phyloP scores from a whole-genome alignment of 2,797 vertebrate genomes.

The Intellagama lesueurii region DNA sequence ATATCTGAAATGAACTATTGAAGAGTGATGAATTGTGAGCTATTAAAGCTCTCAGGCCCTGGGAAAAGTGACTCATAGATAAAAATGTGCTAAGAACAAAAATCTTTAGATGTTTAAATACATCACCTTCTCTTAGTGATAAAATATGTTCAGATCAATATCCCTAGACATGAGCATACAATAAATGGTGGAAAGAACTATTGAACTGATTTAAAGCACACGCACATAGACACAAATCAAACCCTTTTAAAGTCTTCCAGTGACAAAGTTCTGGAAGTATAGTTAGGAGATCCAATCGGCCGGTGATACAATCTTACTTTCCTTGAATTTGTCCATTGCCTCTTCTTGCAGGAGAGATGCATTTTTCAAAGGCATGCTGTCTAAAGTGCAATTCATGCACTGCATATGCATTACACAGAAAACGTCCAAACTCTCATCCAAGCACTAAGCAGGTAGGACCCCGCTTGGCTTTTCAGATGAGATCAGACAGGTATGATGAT shows the following conservation, averaged over 20 bases:
- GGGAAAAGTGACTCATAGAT: constrained; percentile 50
- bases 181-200: constrained; percentile 60
- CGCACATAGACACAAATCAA: constrained; percentile 56
- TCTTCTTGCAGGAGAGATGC: constrained; percentile 5
- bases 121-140: constrained; percentile 56
- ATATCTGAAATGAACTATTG: constrained; percentile 41
- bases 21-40: constrained; percentile 34
- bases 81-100: constrained; percentile 62
- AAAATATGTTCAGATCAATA: constrained; percentile 71
- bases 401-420: background rate
- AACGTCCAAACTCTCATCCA: too few relatives aligned
- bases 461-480: too few relatives aligned
- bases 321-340: background rate
- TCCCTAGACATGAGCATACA: constrained; percentile 50
- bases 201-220: constrained; percentile 20
- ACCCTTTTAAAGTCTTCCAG: constrained; percentile 48
- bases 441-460: too few relatives aligned
- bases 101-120: constrained; percentile 64
- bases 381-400: background rate
- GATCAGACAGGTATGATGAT: too few relatives aligned
- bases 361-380: constrained; percentile 1
- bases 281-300: constrained; percentile 13
- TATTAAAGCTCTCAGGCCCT: background rate
- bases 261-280: constrained; percentile 46
- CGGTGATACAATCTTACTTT: constrained; percentile 33